Evolutionary conservation across 2,888 invertebrate species (phyloP).

Genomic region (Lottia gigantea): DNA sequence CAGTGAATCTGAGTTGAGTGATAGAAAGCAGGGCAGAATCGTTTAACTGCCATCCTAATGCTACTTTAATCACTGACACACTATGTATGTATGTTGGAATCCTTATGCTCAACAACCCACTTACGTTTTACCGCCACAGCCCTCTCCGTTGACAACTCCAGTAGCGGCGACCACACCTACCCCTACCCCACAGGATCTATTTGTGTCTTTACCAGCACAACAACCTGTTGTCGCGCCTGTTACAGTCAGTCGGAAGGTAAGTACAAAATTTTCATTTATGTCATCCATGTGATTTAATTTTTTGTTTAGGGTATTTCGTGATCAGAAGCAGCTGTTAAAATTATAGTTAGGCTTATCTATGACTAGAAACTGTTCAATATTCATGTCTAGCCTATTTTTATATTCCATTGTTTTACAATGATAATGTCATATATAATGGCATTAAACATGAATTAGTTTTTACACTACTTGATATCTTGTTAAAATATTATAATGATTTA

Average conservation of each 20-base stretch:
- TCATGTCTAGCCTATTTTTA: too few relatives aligned
- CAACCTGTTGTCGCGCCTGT: conserved; percentile 25
- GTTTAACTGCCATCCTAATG: conserved; percentile 7
- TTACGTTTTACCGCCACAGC: conserved; percentile 27
- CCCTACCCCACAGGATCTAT: conserved; percentile 29
- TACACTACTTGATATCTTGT: too few relatives aligned
- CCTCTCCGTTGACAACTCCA: conserved; percentile 26
- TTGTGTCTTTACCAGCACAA: conserved; percentile 28
- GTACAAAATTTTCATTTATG: conserved; percentile 7
- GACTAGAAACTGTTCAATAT: too few relatives aligned
- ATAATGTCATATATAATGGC: too few relatives aligned
- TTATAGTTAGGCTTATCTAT: too few relatives aligned
- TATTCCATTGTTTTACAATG: too few relatives aligned
- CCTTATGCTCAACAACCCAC: conserved; percentile 35
- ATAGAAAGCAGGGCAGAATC: conserved; percentile 5
- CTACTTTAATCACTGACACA: conserved; percentile 22
- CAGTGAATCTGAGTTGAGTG: conserved; percentile 2
- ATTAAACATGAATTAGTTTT: too few relatives aligned
- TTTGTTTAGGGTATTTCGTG: not conserved
- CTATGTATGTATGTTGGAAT: conserved; percentile 44
- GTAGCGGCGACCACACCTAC: conserved; percentile 20
- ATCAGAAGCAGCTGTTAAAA: too few relatives aligned
- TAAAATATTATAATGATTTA: too few relatives aligned
- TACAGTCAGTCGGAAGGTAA: conserved; percentile 34
- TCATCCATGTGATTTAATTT: too few relatives aligned